phyloP scores from a whole-genome alignment of 1,140 invertebrate genomes.

The Drosophila tristis region DNA sequence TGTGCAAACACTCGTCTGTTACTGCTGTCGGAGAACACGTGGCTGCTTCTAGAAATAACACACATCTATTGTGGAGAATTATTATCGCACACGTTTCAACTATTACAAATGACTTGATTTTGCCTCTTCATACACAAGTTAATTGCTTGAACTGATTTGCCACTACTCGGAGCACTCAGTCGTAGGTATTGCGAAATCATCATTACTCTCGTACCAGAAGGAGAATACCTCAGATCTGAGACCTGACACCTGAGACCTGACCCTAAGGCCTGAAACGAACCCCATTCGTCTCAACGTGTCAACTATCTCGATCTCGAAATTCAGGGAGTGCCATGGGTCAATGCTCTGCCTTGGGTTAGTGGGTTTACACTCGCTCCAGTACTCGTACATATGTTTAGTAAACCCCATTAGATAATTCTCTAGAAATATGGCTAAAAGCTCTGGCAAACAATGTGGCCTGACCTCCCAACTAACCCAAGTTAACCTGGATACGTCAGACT shows the following conservation, averaged over 20 bases:
- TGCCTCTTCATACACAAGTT: constrained; percentile 16
- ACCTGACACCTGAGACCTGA: not conserved
- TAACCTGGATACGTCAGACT: constrained; percentile 18
- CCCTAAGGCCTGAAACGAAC: constrained; percentile 26
- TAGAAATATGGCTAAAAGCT: no score
- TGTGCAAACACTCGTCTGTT: not conserved
- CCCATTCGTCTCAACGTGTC: constrained; percentile 39
- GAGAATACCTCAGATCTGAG: constrained; percentile 5
- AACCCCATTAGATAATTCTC: constrained; percentile 14
- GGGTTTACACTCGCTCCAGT: not conserved
- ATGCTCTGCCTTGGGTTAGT: constrained; percentile 28
- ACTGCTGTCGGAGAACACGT: constrained; percentile 28
- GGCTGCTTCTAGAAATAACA: not conserved
- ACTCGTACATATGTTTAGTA: not conserved
- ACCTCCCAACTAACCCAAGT: constrained; percentile 46
- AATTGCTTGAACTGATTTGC: constrained; percentile 55
- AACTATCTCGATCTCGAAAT: constrained; percentile 41
- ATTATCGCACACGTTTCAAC: constrained; percentile 53
- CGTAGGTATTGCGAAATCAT: constrained; percentile 42
- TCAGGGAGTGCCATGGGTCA: constrained; percentile 48
- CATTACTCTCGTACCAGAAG: constrained; percentile 25
- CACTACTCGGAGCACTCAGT: constrained; percentile 3
- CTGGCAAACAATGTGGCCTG: constrained; percentile 37
- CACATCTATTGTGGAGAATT: constrained; percentile 11
- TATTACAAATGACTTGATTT: constrained; percentile 40